Evolutionary conservation across 2,888 invertebrate genomes (phyloP).

Genomic region (Sesamia inferens): DNA sequence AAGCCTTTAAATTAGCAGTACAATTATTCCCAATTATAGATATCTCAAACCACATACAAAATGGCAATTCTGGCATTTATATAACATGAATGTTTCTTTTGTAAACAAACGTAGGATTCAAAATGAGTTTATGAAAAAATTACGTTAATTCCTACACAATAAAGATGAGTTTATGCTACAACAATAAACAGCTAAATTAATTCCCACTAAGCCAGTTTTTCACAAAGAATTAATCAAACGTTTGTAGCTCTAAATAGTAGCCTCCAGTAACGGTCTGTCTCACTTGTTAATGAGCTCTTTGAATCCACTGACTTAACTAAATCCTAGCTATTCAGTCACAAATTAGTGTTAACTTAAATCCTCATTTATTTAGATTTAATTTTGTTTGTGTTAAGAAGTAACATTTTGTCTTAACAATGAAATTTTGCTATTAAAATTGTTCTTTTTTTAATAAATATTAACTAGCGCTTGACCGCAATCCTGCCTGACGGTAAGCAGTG

Average conservation of each 20-base stretch:
- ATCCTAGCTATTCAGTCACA: conserved; percentile 17
- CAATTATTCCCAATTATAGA: not conserved
- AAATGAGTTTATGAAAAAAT: too few species aligned
- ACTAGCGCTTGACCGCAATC: too few species aligned
- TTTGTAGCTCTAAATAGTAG: conserved; percentile 18
- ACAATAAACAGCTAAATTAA: too few species aligned
- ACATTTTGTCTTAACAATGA: not conserved
- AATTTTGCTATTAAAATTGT: not conserved
- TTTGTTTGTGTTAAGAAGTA: not conserved
- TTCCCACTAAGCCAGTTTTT: not conserved
- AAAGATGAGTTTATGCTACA: too few species aligned
- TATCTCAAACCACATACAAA: not conserved
- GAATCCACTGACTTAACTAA: conserved; percentile 15
- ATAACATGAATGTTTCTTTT: too few species aligned
- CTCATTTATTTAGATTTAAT: conserved; percentile 7
- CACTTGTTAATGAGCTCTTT: conserved; percentile 6
- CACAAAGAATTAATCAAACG: not conserved
- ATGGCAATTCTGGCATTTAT: too few species aligned
- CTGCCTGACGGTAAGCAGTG: too few species aligned
- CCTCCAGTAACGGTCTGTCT: not conserved
- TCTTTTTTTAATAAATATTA: too few species aligned
- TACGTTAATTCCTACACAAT: too few species aligned
- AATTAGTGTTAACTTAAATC: conserved; percentile 37
- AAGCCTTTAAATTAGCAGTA: not conserved
- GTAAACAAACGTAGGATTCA: too few species aligned